A percentile compares a stretch with the other conserved stretches of the same genome.
phyloP scores from a whole-genome alignment of 2,113 vertebrate genomes.

The Egretta garzetta region DNA sequence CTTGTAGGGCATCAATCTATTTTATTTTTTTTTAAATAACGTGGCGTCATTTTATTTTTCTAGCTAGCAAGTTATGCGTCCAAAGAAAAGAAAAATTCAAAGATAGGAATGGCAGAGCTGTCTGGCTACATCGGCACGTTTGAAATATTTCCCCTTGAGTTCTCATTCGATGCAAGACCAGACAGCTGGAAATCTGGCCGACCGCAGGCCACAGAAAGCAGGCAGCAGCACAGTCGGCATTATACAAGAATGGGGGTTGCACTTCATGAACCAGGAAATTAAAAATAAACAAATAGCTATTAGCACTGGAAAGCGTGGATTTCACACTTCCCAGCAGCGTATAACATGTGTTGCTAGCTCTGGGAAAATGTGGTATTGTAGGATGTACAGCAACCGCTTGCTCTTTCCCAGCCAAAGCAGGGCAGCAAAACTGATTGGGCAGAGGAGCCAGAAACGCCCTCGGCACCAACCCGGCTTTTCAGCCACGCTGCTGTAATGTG shows the following conservation, averaged over 20 bases:
- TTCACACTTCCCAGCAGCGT: background rate
- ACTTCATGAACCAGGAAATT: background rate
- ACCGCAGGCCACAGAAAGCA: rapidly evolving
- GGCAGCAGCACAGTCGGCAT: background rate
- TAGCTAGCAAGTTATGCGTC: background rate
- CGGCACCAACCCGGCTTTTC: background rate
- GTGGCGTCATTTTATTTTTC: background rate
- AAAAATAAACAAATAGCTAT: conserved; percentile 1
- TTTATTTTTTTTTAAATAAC: no score
- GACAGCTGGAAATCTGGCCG: background rate
- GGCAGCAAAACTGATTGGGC: background rate
- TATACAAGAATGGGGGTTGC: background rate
- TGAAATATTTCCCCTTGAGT: background rate
- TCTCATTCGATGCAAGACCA: background rate
- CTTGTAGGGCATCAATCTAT: rapidly evolving
- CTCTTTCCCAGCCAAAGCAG: background rate
- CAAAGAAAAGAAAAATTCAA: background rate
- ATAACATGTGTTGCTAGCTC: background rate
- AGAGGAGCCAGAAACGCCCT: background rate
- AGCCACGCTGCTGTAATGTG: background rate
- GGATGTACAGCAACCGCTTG: background rate
- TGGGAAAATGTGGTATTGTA: background rate
- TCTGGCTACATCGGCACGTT: background rate
- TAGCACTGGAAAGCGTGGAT: background rate
- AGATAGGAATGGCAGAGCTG: background rate